phyloP scores from a whole-genome alignment of 2,888 invertebrate genomes.

The Schizotus pectinicornis region DNA sequence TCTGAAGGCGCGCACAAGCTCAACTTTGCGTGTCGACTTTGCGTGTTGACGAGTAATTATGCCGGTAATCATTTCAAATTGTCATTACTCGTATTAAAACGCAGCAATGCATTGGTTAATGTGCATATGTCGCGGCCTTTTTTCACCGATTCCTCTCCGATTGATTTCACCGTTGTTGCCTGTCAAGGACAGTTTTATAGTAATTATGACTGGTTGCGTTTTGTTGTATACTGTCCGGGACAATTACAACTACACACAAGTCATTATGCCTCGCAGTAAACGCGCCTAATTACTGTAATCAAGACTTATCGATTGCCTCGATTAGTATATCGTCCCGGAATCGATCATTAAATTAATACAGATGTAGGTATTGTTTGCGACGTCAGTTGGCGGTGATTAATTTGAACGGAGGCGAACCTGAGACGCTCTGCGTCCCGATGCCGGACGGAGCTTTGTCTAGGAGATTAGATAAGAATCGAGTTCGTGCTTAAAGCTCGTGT shows the following conservation, averaged over 20 bases:
- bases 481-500: slow-evolving; percentile 41
- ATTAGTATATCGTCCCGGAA: too few species aligned
- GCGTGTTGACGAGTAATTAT: slow-evolving; percentile 51
- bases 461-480: background rate
- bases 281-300: slow-evolving; percentile 2
- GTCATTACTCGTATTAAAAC: slow-evolving; percentile 54
- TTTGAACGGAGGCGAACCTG: too few species aligned
- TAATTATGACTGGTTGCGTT: background rate
- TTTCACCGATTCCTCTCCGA: background rate
- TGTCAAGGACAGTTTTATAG: slow-evolving; percentile 8
- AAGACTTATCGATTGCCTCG: background rate
- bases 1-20: background rate
- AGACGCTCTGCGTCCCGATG: too few species aligned
- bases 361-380: too few species aligned
- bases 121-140: slow-evolving; percentile 35
- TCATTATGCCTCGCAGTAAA: too few species aligned
- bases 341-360: too few species aligned
- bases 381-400: too few species aligned
- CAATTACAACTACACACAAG: too few species aligned
- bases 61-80: slow-evolving; percentile 52
- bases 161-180: slow-evolving; percentile 6
- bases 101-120: slow-evolving; percentile 42
- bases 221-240: background rate
- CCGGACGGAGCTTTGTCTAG: too few species aligned
- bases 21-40: slow-evolving; percentile 41